These are phyloP conservation scores for Chrysemys picta DNA, from an alignment of 2,113 vertebrate genomes.

Conservation along the genomic window DNA sequence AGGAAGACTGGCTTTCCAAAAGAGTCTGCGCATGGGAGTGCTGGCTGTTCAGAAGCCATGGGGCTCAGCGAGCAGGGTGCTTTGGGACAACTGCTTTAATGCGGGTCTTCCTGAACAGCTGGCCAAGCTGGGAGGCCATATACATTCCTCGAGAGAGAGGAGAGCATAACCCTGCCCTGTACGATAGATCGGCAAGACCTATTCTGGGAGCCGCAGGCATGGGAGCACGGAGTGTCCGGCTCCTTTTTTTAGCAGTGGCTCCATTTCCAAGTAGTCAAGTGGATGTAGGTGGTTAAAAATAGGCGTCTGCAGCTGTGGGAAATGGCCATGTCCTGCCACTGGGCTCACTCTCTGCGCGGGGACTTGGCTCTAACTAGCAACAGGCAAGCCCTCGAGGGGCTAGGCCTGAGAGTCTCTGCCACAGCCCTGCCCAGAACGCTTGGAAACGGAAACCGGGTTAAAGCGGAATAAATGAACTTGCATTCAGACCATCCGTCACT, in stretches of 20 bases:
- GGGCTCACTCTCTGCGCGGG: not conserved
- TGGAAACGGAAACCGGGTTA: not conserved
- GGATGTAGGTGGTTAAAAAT: constrained; percentile 48
- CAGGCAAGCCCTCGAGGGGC: not conserved
- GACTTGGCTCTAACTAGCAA: not conserved
- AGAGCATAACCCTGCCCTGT: not conserved
- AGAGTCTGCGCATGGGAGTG: not conserved
- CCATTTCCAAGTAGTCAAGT: constrained; percentile 39
- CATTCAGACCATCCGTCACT: not conserved
- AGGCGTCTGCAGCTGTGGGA: constrained; percentile 3
- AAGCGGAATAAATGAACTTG: not conserved
- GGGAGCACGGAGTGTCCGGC: not conserved
- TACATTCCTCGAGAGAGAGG: not conserved
- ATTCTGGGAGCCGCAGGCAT: accelerated
- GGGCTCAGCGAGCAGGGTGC: not conserved
- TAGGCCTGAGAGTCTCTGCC: not conserved
- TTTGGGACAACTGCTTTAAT: not conserved
- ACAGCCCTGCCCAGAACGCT: not conserved
- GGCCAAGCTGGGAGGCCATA: not conserved
- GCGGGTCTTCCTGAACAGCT: not conserved
- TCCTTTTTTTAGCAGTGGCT: constrained; percentile 44
- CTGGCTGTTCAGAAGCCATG: not conserved
- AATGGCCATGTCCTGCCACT: not conserved
- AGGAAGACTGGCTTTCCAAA: not conserved
- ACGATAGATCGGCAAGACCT: not conserved